Evolutionary conservation across 2,113 vertebrate genomes (phyloP).

Genomic region (Hyla sarda): DNA sequence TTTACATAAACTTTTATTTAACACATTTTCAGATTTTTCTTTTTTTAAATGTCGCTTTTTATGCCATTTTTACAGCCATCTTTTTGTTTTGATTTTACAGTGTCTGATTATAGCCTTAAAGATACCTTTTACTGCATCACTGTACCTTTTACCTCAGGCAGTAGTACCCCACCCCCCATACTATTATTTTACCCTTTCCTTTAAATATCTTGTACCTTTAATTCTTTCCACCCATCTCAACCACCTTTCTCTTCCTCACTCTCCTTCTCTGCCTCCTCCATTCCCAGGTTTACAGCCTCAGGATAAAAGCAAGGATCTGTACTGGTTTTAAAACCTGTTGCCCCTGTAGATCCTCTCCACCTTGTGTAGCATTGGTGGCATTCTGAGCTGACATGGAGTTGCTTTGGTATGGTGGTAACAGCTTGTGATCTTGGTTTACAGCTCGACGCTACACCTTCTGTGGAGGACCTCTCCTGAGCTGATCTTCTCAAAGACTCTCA

Average conservation of each 20-base stretch:
- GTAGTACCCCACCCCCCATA: background rate
- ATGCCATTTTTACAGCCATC: too few relatives aligned
- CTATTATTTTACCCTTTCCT: constrained; percentile 63
- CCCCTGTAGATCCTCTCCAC: constrained; percentile 74
- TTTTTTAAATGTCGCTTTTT: too few relatives aligned
- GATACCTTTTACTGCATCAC: too few relatives aligned
- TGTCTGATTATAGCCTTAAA: too few relatives aligned
- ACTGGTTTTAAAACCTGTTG: constrained; percentile 90
- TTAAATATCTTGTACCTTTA: constrained; percentile 69
- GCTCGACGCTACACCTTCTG: constrained; percentile 89
- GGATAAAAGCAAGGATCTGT: constrained; percentile 97
- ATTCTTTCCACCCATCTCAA: constrained; percentile 61
- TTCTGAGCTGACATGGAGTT: constrained; percentile 73
- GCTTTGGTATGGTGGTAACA: constrained; percentile 80
- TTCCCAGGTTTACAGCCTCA: constrained; percentile 93
- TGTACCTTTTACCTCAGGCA: constrained; percentile 4
- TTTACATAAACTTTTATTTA: too few relatives aligned
- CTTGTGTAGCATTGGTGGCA: constrained; percentile 70
- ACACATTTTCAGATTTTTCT: too few relatives aligned
- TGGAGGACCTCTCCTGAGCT: constrained; percentile 88
- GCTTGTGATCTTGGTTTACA: constrained; percentile 96
- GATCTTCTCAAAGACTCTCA: constrained; percentile 73
- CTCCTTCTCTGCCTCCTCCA: constrained; percentile 69
- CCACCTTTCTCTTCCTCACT: constrained; percentile 61
- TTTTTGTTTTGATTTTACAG: too few relatives aligned